A percentile compares a stretch with the other conserved stretches of the same genome.
phyloP scores from a whole-genome alignment of 2,888 invertebrate genomes.

The Dynastes tityus region DNA sequence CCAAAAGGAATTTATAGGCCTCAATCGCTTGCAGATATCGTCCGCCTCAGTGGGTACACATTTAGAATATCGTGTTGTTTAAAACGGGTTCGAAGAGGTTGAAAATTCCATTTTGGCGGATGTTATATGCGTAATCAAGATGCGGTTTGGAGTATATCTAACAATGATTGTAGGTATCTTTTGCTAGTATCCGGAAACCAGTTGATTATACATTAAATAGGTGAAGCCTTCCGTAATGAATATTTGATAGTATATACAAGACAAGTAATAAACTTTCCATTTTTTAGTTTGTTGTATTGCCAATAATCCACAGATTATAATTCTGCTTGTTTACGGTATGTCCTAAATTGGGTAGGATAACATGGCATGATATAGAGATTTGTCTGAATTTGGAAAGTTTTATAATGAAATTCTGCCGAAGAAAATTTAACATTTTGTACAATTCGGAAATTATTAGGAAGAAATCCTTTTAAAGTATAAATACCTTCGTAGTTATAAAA shows the following conservation, averaged over 20 bases:
- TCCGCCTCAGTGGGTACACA: background rate
- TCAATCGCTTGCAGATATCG: conserved; percentile 52
- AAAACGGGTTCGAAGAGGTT: background rate
- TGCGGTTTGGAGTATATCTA: background rate
- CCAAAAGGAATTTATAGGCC: conserved; percentile 60
- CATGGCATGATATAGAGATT: too few relatives aligned
- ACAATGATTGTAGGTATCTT: background rate
- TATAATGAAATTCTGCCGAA: too few relatives aligned
- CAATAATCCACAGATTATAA: too few relatives aligned
- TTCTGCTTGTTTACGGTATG: too few relatives aligned
- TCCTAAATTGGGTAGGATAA: too few relatives aligned
- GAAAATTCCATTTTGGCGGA: background rate
- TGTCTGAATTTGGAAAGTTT: too few relatives aligned
- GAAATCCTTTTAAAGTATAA: too few relatives aligned
- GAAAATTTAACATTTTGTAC: too few relatives aligned
- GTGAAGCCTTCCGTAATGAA: background rate
- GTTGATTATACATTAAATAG: background rate
- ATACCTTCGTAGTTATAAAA: too few relatives aligned
- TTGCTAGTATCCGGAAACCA: background rate
- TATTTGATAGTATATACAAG: background rate
- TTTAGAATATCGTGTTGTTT: background rate
- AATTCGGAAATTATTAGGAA: too few relatives aligned
- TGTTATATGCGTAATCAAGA: background rate
- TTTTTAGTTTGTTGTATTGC: too few relatives aligned
- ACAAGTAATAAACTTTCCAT: too few relatives aligned